Base-by-base conservation (phyloP, 2,797 vertebrate genomes). In the Pseudomugil tenellus region DNA sequence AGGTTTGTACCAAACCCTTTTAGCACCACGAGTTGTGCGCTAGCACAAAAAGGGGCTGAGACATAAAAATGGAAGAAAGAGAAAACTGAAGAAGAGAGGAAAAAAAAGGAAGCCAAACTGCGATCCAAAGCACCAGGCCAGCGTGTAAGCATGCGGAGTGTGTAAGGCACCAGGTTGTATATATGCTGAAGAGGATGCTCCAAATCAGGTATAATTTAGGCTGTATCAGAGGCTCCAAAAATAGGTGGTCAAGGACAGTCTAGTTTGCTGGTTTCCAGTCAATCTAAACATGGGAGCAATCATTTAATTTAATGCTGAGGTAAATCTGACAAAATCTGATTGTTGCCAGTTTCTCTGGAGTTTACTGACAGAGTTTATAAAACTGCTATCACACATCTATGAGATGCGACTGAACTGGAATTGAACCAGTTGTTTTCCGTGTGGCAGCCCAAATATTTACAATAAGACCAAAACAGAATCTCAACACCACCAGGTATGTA, bases 91-190 rank as follows among this genome's bases (percentile, higher is more conserved):
- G 72, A 74, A 66, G 89, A 61, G 79, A 79, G 65, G 74, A 75
- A 29, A 58, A 67, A 89, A 70, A 77, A 67, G 87, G 65, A 91
- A 90, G 88, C 87, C 87, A 91, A 93, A 91, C 85, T 92, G 92
- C 91, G 73, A 94, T 94, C 93, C 93, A 91, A 93, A 93, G 92
- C 92, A 94, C 91, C 92, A 91, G 92, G 92, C 94, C 93, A 93
- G 92, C 92, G 91, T 94, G 93, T 95, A 94, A 95, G 93, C 94
- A 94, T 94, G 93, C 87, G 80, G 91, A 94, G 93, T 91, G 90
- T 93, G 90, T 95, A 95, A 95, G 94, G 94, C 94, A 95, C 93
- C 94, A 94, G 91, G 93, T 93, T 91, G 91, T 94, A 91, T 91
- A 84, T 92, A 93, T 93, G 92, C 92, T 94, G 91, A 94, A 92